phyloP scores from a whole-genome alignment of 2,113 vertebrate species.

The Electrona antarctica region DNA sequence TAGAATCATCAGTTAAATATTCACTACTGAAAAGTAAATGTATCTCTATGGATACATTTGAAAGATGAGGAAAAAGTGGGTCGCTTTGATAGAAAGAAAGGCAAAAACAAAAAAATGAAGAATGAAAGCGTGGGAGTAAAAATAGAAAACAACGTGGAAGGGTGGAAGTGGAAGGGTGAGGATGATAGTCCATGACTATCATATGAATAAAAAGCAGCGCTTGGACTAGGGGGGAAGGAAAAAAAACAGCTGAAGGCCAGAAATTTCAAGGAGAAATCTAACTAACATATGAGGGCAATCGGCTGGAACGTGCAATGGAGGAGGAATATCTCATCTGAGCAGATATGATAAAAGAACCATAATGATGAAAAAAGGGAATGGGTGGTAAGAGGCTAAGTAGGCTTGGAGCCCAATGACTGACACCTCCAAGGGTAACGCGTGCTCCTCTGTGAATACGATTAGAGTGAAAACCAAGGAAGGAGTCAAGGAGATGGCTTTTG shows the following conservation, averaged over 20 bases:
- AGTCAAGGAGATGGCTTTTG: slow-evolving; percentile 58
- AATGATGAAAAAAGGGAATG: slow-evolving; percentile 37
- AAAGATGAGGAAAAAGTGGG: background rate
- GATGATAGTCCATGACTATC: slow-evolving; percentile 16
- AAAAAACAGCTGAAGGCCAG: slow-evolving; percentile 16
- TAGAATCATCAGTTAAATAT: too few species aligned
- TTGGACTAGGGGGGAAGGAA: slow-evolving; percentile 4
- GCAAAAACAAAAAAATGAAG: background rate
- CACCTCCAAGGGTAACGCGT: slow-evolving; percentile 61
- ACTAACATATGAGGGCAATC: slow-evolving; percentile 4
- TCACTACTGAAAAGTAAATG: too few species aligned
- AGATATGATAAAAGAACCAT: slow-evolving; percentile 33
- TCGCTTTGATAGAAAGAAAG: background rate
- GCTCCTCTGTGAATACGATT: slow-evolving; percentile 69
- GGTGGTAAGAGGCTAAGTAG: slow-evolving; percentile 49
- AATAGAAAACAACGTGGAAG: slow-evolving; percentile 23
- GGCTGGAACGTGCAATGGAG: slow-evolving; percentile 13
- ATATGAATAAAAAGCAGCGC: slow-evolving; percentile 29
- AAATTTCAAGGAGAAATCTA: slow-evolving; percentile 48
- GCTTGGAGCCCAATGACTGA: slow-evolving; percentile 53
- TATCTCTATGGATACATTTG: too few species aligned
- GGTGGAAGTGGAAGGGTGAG: background rate
- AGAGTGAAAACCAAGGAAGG: slow-evolving; percentile 43
- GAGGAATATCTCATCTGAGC: slow-evolving; percentile 23
- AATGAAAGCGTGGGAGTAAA: background rate